Evolutionary conservation across 2,888 invertebrate genomes (phyloP), one percentile per base, ranked within the genome.

Genomic region (Euplexia lucipara): DNA sequence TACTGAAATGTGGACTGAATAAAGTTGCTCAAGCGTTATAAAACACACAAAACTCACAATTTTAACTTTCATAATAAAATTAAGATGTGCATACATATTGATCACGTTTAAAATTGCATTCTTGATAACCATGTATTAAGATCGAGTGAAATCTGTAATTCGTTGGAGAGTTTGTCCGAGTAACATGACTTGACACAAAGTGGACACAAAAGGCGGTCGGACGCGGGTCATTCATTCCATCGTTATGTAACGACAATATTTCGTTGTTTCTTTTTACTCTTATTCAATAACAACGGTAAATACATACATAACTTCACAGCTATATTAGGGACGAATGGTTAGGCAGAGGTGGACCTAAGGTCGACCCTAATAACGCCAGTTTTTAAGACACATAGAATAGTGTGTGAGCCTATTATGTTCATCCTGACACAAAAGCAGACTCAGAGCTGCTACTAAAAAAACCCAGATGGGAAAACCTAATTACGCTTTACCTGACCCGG

Each of bases 141-240:
- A 75, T 79, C 70, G 73, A 85, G 82, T 77, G 83, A 86, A 86
- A 86, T 84, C 82, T 75, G 64, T 81, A 68, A 76, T 74, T 70
- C 72, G 59, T 63, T 67, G 74, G 80, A 70, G 79, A 79, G 76
- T 77, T 79, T 81, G 72, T 73, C 59, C 62, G 77, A 70, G 61
- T 78, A 82, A 83, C 82, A 81, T 84, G 86, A 86, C 83, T 83
- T 83, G 81, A 83, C 84, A 83, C 75, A 82, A 82, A 83, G 73
- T 79, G 70, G 70, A 56, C 62, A 75, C 75, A 82, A 75, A 82
- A 81, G 72, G 79, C 71, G 75, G 77, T 75, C 71, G 49, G 56
- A 59, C 75, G 44, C 73, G 61, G 81, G 79, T 82, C 75, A 76
- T 69, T 67, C 68, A 41, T 69, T 78, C 53, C 57, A 72, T 75